These are phyloP conservation scores for Dicrurus megarhynchus DNA, from an alignment of 2,113 vertebrate genomes.

Conservation along the genomic window DNA sequence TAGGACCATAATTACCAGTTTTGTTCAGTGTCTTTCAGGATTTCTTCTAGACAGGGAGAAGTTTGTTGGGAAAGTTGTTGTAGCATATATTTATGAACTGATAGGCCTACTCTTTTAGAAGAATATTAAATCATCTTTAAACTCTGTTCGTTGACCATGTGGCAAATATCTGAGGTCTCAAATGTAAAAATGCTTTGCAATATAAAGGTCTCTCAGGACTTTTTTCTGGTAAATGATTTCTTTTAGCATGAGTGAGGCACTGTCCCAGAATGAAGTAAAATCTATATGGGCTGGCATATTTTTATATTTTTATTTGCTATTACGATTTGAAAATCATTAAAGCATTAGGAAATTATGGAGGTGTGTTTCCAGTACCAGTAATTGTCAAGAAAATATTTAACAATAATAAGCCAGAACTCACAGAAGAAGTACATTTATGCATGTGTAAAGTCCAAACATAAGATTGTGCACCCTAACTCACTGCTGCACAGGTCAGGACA, in stretches of 20 bases:
- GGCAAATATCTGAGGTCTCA: not conserved
- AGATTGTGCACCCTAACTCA: not conserved
- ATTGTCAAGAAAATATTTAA: not conserved
- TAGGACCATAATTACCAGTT: conserved; percentile 26
- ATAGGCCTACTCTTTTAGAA: not conserved
- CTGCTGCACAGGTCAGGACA: not conserved
- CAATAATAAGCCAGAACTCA: not conserved
- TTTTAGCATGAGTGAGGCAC: not conserved
- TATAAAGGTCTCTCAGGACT: not conserved
- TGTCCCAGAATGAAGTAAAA: not conserved
- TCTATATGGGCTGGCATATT: rapidly evolving
- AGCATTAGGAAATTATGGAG: not conserved
- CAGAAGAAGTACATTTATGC: not conserved
- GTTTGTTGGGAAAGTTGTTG: not conserved
- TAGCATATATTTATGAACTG: conserved; percentile 11
- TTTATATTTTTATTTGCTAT: not conserved
- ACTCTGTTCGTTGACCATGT: not conserved
- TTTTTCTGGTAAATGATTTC: not conserved
- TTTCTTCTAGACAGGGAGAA: not conserved
- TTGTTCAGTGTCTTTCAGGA: not conserved
- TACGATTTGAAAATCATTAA: not conserved
- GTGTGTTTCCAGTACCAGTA: not conserved
- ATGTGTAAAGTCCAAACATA: rapidly evolving
- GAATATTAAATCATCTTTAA: not conserved
- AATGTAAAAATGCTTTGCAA: not conserved